Base-by-base conservation (phyloP, 2,113 vertebrate species). In the Chamaea fasciata region DNA sequence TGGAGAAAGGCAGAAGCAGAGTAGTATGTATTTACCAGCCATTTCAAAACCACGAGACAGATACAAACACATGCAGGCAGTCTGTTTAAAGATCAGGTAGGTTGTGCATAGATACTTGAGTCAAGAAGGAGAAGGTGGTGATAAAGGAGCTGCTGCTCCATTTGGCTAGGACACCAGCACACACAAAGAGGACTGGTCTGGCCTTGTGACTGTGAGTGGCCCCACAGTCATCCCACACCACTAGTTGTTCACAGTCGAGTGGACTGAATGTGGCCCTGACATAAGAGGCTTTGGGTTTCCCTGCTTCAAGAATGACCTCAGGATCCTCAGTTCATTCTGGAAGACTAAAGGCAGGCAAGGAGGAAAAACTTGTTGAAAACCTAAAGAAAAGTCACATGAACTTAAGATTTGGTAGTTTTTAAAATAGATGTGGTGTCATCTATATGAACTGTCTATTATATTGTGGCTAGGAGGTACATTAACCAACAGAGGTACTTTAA, bases 241-340 rank as follows among this genome's bases (percentile, higher is more conserved):
- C 71, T 73, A 23, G 52, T 30, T 95, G 90, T 91, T 97, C 96
- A 96, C 88, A 90, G 15, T 89, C 15, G 60, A 80, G 73, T 82
- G 76, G 77, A 90, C 95, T 83, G 74, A 87, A 52, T 79, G 89
- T 88, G 62, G 23, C 91, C 65, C 90, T 97, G 96, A 96, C 88
- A 86, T 85, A 85, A 41, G 17, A 77, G 26, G 15, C 18, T 63
- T 33, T 90, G 22, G 31, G 18, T 22, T 70, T 63, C 22, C 7
- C 15, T 96, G 89, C 93, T 96, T 96, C 67, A 77, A 91, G 80
- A 96, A 95, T 68, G 85, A 94, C 53, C 90, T 96, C 65, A 63
- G 83, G 74, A 93, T 80, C 78, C 79, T 97, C 80, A 28, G 33
- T 84, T 86, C 84, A 94, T 67, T 78, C 91, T 86, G 93, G 69